Conservation (phyloP, 2,113 vertebrate genomes). For the Epinephelus fuscoguttatus region DNA sequence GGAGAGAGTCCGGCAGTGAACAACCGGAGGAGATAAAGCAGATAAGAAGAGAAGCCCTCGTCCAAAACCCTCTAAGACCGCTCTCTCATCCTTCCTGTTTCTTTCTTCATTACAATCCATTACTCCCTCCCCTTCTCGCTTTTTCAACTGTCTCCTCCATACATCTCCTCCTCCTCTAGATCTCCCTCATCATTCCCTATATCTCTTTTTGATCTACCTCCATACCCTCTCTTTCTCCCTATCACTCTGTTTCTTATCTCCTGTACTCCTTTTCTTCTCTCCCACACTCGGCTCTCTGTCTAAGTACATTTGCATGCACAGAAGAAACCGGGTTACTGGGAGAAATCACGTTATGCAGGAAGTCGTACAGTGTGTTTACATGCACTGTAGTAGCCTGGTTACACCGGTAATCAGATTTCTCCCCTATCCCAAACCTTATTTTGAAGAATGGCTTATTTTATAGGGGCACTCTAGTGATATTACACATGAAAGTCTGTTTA, state of each 20-base stretch:
- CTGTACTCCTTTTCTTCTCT: slow-evolving; percentile 24
- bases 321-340: background rate
- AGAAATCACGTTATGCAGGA: slow-evolving; percentile 40
- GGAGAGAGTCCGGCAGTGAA: slow-evolving; percentile 47
- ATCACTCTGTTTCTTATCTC: slow-evolving; percentile 47
- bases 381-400: background rate
- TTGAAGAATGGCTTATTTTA: background rate
- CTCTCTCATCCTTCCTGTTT: slow-evolving; percentile 47
- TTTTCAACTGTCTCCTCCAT: no score
- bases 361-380: slow-evolving; percentile 13
- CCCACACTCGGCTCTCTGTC: slow-evolving; percentile 30
- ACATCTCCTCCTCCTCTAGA: no score
- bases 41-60: slow-evolving; percentile 63
- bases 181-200: background rate
- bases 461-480: background rate
- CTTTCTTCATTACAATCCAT: slow-evolving; percentile 48
- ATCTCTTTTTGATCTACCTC: slow-evolving; percentile 26
- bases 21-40: slow-evolving; percentile 72
- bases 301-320: slow-evolving; percentile 31
- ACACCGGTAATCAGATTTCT: slow-evolving; percentile 28
- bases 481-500: background rate
- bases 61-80: slow-evolving; percentile 52
- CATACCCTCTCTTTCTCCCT: background rate
- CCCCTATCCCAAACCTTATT: background rate
- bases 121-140: slow-evolving; percentile 11